Evolutionary conservation across 2,888 invertebrate species (phyloP), one percentile per base, ranked within the genome.

Genomic region (Gymnocheta viridis): DNA sequence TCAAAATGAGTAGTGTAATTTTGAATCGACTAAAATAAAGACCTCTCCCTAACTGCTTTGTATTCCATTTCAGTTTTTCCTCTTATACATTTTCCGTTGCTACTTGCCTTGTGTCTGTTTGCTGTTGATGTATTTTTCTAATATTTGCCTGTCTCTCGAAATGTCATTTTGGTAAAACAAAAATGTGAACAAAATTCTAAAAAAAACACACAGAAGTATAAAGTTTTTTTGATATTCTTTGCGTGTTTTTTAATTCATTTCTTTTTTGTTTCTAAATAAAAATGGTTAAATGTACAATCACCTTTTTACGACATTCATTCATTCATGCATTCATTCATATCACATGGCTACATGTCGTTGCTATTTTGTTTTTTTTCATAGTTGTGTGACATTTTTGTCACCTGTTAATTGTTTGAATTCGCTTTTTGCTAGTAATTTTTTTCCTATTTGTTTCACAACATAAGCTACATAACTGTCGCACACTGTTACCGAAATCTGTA

Each of bases 311-410:
- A 29, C 29, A 29, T 12, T 19, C 64, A 0, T 4, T 32, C 32
- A 3, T 17, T 29, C 19, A 14, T 19, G 12, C 44, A 10, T n/a
- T 5, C 44, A 60, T 17, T 62, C 27, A 29, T 49, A 24, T 38
- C 27, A 51, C 54, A 12, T 29, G 32, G 19, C 22, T 29, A 10
- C 35, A 60, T 49, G 35, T 54, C 9, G 41, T 0, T 54, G 32
- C 12, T 62, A n/a, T 54, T 80, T 67, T 47, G 29, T 51, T 67
- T 29, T 69, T 51, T 14, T 64, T 67, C 24, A 27, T 22, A 62
- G 44, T 54, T 69, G 41, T 54, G 51, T 81, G 60, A 81, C 74
- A 76, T 69, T 69, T 64, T 64, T 67, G 74, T 74, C 81, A 81
- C 74, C 74, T 81, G 74, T 69, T 69, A 81, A 81, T 76, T 81